Percentiles rank a stretch among this genome's conserved stretches.
Evolutionary conservation across 2,113 vertebrate genomes (phyloP).

Genomic region (Hylia prasina): DNA sequence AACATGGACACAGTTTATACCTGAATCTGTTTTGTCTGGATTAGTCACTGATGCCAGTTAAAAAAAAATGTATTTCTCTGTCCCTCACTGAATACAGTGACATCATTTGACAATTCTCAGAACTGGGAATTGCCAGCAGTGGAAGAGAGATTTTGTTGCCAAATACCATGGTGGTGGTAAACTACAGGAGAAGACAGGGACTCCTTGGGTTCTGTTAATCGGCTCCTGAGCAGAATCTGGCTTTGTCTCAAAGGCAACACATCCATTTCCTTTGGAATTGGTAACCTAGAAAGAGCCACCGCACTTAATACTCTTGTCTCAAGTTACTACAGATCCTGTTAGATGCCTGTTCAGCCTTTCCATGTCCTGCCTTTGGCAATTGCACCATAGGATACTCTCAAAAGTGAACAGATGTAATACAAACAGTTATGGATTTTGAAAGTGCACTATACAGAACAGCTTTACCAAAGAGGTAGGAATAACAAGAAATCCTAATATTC

Average conservation of each 20-base stretch:
- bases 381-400: not conserved
- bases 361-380: not conserved
- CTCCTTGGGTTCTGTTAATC: not conserved
- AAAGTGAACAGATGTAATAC: not conserved
- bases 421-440: not conserved
- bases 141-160: not conserved
- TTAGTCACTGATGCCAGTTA: not conserved
- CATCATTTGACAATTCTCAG: not conserved
- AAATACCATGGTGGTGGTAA: not conserved
- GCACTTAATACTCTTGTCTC: not conserved
- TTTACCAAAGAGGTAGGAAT: not conserved
- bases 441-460: not conserved
- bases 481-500: not conserved
- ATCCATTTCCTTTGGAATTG: not conserved
- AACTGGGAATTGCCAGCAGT: not conserved
- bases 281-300: not conserved
- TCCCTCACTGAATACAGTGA: not conserved
- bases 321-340: not conserved
- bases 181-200: not conserved
- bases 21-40: not conserved
- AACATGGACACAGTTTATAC: not conserved
- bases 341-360: not conserved
- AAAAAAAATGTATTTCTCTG: not conserved
- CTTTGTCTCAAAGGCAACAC: not conserved
- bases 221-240: not conserved